These are phyloP conservation scores for Camponotus fellah DNA, from an alignment of 2,888 invertebrate genomes.

Conservation along the genomic window DNA sequence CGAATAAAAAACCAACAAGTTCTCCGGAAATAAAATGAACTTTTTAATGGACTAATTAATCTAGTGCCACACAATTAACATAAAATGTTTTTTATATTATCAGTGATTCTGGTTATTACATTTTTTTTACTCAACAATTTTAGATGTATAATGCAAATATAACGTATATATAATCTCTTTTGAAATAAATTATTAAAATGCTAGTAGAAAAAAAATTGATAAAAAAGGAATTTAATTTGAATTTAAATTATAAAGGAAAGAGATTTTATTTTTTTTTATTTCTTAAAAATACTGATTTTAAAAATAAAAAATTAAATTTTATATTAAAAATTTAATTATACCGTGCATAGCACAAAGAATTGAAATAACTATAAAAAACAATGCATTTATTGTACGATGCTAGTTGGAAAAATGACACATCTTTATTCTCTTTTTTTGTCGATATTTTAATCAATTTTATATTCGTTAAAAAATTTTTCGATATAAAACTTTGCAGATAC, in stretches of 20 bases:
- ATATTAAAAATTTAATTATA: background rate
- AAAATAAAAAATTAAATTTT: background rate
- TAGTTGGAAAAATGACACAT: background rate
- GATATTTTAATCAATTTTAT: conserved; percentile 10
- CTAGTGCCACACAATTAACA: background rate
- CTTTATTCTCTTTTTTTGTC: background rate
- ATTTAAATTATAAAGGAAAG: background rate
- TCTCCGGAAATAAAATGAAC: background rate
- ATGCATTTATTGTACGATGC: background rate
- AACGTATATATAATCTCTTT: no score
- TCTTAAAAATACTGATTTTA: background rate
- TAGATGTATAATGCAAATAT: background rate
- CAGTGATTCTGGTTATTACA: background rate
- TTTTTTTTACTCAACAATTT: background rate
- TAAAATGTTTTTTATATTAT: background rate
- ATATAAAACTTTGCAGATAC: background rate
- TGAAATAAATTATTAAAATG: background rate
- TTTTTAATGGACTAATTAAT: background rate
- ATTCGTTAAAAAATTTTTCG: conserved; percentile 2
- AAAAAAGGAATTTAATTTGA: background rate
- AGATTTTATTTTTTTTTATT: background rate
- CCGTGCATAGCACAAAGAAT: background rate
- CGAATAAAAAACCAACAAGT: background rate
- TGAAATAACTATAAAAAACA: background rate
- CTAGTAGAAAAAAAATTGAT: background rate